Base-by-base conservation (phyloP, 2,888 invertebrate species). In the Scaptomyza tumidula region DNA sequence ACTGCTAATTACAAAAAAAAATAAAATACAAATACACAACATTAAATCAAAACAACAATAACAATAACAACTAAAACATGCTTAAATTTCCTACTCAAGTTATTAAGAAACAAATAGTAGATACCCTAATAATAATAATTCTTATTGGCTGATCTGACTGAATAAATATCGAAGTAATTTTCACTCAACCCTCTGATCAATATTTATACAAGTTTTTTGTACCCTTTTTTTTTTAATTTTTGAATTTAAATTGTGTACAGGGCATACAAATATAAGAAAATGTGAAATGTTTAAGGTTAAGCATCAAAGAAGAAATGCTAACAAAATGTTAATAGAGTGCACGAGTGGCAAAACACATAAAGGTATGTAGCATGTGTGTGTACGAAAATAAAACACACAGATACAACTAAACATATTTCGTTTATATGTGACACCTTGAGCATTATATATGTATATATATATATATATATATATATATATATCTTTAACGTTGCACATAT, bases 271-370 rank as follows among this genome's bases (percentile, higher is more conserved):
- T 39, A 35, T 44, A 39, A 49, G 49, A 35, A 52, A 66, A 54
- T 54, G 35, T 41, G 41, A 71, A 71, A 68, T 75, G 70, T 70
- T 80, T 83, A 84, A 80, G 78, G 78, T 78, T 67, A 67, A 75
- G 53, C 64, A 67, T 60, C 16, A 55, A 55, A 50, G 46, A 59
- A 58, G 57, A 52, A 63, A 72, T 50, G 35, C 61, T 53, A 75
- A 48, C 57, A 56, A 48, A 58, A 64, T 61, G 70, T 80, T 78
- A 81, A 81, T 71, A 82, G 75, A 85, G 77, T 81, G 77, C 79
- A 84, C 81, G 81, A 76, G 81, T 81, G 82, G 82, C 85, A 81
- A 85, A 85, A 84, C 57, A 65, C 35, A 31, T 43, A 58, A 11
- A 29, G n/a, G 7, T 31, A 27, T 59, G 27, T 49, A 19, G 56